phyloP scores from a whole-genome alignment of 1,140 invertebrate species.

The Atta texana region DNA sequence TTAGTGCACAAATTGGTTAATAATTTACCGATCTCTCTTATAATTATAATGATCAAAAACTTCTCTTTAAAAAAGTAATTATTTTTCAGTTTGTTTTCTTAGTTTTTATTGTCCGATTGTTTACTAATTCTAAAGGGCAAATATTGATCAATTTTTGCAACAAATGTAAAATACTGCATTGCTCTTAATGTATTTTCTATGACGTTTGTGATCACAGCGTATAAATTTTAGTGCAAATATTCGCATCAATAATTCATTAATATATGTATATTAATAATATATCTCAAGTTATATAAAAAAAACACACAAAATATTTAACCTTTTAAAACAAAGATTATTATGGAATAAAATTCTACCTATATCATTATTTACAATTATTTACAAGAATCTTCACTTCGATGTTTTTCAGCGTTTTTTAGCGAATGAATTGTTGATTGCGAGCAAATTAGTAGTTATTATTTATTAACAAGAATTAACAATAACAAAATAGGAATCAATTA shows the following conservation, averaged over 20 bases:
- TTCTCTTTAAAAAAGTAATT: neutral
- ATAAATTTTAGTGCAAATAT: constrained; percentile 9
- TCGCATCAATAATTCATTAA: neutral
- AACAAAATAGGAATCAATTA: neutral
- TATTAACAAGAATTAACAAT: neutral
- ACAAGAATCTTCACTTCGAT: neutral
- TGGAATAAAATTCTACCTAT: neutral
- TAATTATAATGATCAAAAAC: constrained; percentile 30
- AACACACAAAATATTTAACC: no score
- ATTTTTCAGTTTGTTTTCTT: neutral
- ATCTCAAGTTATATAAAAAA: no score
- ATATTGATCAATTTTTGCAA: neutral
- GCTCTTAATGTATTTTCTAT: neutral
- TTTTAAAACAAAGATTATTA: no score
- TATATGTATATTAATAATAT: no score
- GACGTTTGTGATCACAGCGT: constrained; percentile 2
- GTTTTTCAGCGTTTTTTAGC: neutral
- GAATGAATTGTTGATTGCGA: neutral
- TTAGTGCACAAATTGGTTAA: constrained; percentile 25
- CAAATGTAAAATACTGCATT: neutral
- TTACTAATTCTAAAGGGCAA: neutral
- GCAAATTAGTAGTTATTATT: neutral
- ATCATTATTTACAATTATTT: neutral
- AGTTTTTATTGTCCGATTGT: neutral
- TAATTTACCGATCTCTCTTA: neutral